A percentile compares a stretch with the other conserved stretches of the same genome.
Conservation (phyloP, 2,888 invertebrate genomes). For the Eurois occulta region DNA sequence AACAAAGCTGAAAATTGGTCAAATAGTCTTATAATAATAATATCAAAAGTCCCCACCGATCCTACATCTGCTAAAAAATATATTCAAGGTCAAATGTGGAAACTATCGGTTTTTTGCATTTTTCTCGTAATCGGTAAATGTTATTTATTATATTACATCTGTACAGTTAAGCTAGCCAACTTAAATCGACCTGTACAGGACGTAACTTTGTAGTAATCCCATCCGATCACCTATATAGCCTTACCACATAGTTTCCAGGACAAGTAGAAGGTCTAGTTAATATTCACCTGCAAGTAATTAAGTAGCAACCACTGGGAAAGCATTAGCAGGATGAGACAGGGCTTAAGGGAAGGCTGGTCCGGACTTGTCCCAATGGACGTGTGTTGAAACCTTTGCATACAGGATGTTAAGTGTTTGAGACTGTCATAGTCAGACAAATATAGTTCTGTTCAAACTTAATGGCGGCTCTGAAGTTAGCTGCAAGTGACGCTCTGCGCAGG, state of each 20-base stretch:
- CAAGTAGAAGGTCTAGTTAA: conserved; percentile 2
- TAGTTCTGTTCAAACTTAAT: background rate
- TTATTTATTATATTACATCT: background rate
- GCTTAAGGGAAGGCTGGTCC: conserved; percentile 20
- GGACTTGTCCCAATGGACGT: conserved; percentile 24
- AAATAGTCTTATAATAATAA: too few species aligned
- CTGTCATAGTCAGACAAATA: background rate
- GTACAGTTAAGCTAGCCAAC: background rate
- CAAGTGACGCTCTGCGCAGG: too few species aligned
- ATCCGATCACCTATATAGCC: background rate
- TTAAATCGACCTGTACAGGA: background rate
- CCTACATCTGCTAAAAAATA: background rate
- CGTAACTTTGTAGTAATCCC: background rate
- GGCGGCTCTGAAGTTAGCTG: background rate
- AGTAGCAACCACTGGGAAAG: conserved; percentile 16
- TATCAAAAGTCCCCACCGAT: background rate
- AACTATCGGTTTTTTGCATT: background rate
- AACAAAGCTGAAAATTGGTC: too few species aligned
- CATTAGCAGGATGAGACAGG: conserved; percentile 38
- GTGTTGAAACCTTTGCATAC: conserved; percentile 18
- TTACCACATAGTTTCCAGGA: conserved; percentile 10
- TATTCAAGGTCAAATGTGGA: background rate
- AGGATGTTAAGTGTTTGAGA: conserved; percentile 16
- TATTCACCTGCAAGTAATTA: conserved; percentile 48
- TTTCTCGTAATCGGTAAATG: background rate